phyloP scores from a whole-genome alignment of 2,888 invertebrate genomes.

The Eurytoma californica region DNA sequence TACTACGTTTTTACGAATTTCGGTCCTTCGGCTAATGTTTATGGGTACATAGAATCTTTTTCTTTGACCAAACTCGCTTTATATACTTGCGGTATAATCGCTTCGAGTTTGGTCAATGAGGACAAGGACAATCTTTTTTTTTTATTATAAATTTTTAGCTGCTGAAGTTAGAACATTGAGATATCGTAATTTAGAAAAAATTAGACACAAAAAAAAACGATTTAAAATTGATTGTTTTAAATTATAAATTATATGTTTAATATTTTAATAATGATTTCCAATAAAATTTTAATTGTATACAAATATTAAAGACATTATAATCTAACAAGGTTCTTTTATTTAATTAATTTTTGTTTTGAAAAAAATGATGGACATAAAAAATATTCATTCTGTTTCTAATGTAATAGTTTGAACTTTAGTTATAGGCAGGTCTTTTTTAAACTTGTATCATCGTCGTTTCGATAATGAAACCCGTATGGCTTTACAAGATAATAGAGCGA shows the following conservation, averaged over 20 bases:
- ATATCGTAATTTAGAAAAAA: background rate
- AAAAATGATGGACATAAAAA: too few relatives aligned
- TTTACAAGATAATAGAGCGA: constrained; percentile 42
- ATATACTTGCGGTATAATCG: background rate
- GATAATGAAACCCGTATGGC: constrained; percentile 8
- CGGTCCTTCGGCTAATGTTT: background rate
- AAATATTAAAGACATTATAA: too few relatives aligned
- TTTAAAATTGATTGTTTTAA: too few relatives aligned
- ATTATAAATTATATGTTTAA: too few relatives aligned
- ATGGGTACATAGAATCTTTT: background rate
- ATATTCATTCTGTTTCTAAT: too few relatives aligned
- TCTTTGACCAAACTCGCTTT: background rate
- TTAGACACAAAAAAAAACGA: background rate
- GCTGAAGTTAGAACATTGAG: background rate
- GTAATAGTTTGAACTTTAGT: background rate
- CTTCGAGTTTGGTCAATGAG: background rate
- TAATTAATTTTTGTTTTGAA: background rate
- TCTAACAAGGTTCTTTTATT: too few relatives aligned
- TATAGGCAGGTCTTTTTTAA: background rate
- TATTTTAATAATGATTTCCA: too few relatives aligned
- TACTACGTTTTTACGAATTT: background rate
- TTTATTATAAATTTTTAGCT: background rate
- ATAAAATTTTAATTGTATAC: too few relatives aligned
- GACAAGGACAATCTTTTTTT: constrained; percentile 19
- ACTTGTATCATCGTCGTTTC: background rate